These are phyloP conservation scores for Steatocranus sp. DNA, from an alignment of 2,797 vertebrate genomes.

Conservation along the genomic window DNA sequence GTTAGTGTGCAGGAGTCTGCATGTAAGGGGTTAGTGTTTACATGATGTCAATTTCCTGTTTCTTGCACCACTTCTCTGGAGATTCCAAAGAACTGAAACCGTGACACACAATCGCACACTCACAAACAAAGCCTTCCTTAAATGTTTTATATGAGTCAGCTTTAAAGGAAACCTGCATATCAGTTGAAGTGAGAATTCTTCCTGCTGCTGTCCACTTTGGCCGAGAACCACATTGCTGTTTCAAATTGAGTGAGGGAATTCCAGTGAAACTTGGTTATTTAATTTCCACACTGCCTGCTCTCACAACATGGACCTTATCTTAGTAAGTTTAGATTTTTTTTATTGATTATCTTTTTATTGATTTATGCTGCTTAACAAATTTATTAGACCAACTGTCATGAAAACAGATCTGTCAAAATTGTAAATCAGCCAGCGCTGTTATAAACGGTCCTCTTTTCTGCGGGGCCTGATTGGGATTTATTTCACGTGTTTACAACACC, in stretches of 20 bases:
- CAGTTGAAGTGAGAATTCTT: neutral
- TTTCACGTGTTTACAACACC: neutral
- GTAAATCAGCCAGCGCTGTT: neutral
- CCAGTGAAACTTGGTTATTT: neutral
- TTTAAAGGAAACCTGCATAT: neutral
- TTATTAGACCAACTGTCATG: neutral
- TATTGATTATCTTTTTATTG: neutral
- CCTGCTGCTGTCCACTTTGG: neutral
- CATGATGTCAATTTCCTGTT: slow-evolving; percentile 52
- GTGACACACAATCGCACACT: neutral
- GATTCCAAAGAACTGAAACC: neutral
- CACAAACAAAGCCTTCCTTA: neutral
- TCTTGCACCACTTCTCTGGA: slow-evolving; percentile 13
- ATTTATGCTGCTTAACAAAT: neutral
- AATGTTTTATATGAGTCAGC: neutral
- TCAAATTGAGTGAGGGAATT: neutral
- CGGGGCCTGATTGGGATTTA: accelerated
- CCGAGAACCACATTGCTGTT: neutral
- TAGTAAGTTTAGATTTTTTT: slow-evolving; percentile 30
- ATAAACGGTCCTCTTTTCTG: neutral
- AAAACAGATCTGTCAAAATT: neutral
- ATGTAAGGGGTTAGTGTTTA: neutral
- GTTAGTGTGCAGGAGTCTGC: neutral
- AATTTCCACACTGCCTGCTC: neutral
- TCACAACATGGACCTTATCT: slow-evolving; percentile 40